Evolutionary conservation across 2,113 vertebrate genomes (phyloP), one percentile per base, ranked within the genome.

Genomic region (Sitta europaea): DNA sequence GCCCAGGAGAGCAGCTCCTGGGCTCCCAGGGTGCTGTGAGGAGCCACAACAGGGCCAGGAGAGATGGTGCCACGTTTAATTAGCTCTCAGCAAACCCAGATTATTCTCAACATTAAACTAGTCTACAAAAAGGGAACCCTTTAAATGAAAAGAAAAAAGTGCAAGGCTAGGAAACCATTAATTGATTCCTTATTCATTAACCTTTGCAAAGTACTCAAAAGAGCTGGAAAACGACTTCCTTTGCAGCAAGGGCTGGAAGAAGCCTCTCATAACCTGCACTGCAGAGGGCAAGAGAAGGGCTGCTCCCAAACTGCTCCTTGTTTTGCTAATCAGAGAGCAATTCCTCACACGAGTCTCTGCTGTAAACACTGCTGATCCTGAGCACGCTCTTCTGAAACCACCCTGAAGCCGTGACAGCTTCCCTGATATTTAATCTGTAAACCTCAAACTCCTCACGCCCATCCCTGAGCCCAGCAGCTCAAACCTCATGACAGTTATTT

Each of bases 161-260:
- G 87, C 93, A 92, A 85, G 93, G 94, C 90, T 93, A 55, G 93
- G 88, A 93, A 94, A 79, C 71, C 95, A 95, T 97, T 97, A 96
- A 97, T 97, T 96, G 96, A 97, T 97, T 97, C 96, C 90, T 94
- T 93, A 85, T 96, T 97, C 96, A 97, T 97, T 97, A 97, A 97
- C 96, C 97, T 97, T 94, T 95, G 93, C 92, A 92, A 95, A 91
- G 43, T 63, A 43, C 65, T 96, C 82, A 65, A 85, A 97, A 91
- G 92, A 76, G 79, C 90, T 96, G 96, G 73, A n/a, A 92, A 96
- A 92, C 4, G 1, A 82, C 92, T 96, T 94, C 66, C 88, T 92
- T 77, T 58, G 50, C 76, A 94, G 88, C 87, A 28, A 89, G 74
- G 77, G 45, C 73, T 94, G 78, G 62, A 76, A 77, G 71, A 78